A percentile compares a stretch with the other conserved stretches of the same genome.
Evolutionary conservation across 2,113 vertebrate genomes (phyloP).

Genomic region (Corythoichthys intestinalis): DNA sequence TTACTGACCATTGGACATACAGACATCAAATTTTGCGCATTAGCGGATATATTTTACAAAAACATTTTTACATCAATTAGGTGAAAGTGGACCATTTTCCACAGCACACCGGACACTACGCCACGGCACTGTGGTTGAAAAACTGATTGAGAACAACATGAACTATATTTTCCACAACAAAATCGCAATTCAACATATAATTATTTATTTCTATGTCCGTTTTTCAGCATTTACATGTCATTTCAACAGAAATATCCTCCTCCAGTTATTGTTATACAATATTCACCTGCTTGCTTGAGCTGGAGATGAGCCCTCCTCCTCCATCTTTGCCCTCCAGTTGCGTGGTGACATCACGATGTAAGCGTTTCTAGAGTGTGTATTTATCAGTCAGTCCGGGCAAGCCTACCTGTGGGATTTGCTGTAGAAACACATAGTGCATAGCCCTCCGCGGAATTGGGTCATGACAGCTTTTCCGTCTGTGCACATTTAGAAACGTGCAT

Average conservation of each 20-base stretch:
- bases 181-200: too few species aligned
- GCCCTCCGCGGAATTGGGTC: conserved; percentile 59
- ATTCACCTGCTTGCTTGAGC: conserved; percentile 19
- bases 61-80: too few species aligned
- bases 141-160: too few species aligned
- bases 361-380: conserved; percentile 16
- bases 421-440: conserved; percentile 22
- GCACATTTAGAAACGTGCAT: conserved; percentile 51
- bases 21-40: too few species aligned
- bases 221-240: background rate
- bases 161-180: too few species aligned
- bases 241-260: background rate
- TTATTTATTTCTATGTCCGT: background rate
- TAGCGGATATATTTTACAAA: too few species aligned
- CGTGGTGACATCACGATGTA: conserved; percentile 25
- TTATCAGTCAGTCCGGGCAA: conserved; percentile 6
- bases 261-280: background rate
- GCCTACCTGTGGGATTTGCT: conserved; percentile 37
- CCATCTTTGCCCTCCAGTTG: conserved; percentile 15
- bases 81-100: too few species aligned
- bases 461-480: conserved; percentile 49
- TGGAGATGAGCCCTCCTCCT: conserved; percentile 9
- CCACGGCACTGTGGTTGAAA: too few species aligned
- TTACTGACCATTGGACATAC: too few species aligned
- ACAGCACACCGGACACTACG: too few species aligned